phyloP scores from a whole-genome alignment of 2,113 vertebrate species.

The Potamarius usumacintae region DNA sequence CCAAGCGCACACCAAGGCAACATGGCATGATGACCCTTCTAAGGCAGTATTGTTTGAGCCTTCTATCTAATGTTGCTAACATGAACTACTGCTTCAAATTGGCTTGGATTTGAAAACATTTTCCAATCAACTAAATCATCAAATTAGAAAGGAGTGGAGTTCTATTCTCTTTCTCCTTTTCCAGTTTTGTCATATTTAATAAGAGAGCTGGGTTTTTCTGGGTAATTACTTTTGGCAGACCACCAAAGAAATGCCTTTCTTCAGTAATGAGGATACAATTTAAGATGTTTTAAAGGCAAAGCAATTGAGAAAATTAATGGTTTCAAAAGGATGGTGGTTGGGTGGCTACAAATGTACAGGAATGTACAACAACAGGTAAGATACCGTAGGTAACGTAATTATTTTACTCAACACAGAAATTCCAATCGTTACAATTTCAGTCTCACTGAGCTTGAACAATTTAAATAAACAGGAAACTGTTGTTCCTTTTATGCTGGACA shows the following conservation, averaged over 20 bases:
- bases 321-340: not conserved
- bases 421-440: not conserved
- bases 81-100: slow-evolving; percentile 35
- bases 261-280: not conserved
- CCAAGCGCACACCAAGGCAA: slow-evolving; percentile 16
- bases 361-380: not conserved
- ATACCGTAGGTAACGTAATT: not conserved
- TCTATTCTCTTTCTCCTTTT: slow-evolving; percentile 1
- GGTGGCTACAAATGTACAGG: not conserved
- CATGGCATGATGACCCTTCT: slow-evolving; percentile 17
- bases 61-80: slow-evolving; percentile 15
- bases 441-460: not conserved
- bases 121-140: slow-evolving; percentile 11
- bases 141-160: slow-evolving; percentile 5
- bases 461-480: not conserved
- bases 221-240: slow-evolving; percentile 18
- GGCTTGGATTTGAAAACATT: slow-evolving; percentile 5
- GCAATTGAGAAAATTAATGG: not conserved
- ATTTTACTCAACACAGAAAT: not conserved
- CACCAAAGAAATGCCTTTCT: not conserved
- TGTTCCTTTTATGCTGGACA: not conserved
- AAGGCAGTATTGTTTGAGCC: slow-evolving; percentile 32
- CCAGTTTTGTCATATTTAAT: slow-evolving; percentile 24
- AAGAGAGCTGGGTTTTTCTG: slow-evolving; percentile 4
- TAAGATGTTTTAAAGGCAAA: not conserved